A percentile compares a stretch with the other conserved stretches of the same genome.
Conservation (phyloP, 1,140 invertebrate genomes). For the Euura lappo region DNA sequence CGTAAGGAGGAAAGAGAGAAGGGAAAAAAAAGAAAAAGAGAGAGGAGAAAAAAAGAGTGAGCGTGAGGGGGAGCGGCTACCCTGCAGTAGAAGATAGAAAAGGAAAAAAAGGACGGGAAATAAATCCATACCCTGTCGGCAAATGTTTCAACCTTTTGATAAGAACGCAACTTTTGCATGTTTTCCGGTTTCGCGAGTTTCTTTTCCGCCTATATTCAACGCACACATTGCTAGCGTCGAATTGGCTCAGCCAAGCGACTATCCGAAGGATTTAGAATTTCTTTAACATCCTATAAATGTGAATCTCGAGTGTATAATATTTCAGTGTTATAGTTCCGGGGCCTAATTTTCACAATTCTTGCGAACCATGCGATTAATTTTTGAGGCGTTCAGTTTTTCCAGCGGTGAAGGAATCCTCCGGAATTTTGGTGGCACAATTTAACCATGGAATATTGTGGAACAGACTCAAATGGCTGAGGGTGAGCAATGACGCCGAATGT, state of each 20-base stretch:
- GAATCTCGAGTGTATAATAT: no score
- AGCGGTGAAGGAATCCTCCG: neutral
- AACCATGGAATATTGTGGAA: no score
- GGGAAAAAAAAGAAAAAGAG: neutral
- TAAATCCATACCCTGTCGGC: conserved; percentile 4
- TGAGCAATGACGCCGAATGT: neutral
- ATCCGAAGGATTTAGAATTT: no score
- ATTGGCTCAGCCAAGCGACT: no score
- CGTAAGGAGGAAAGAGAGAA: conserved; percentile 7
- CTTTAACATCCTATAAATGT: no score
- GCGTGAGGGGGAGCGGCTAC: neutral
- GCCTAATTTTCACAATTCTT: no score
- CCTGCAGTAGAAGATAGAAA: neutral
- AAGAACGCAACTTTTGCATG: conserved; percentile 7
- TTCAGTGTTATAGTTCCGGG: no score
- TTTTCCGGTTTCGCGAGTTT: neutral
- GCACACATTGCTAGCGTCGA: no score
- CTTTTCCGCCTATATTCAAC: neutral
- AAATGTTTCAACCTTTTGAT: conserved; percentile 4
- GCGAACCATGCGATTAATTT: no score
- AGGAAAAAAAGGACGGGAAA: conserved; percentile 13
- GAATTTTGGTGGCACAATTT: neutral
- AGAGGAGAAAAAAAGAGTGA: conserved; percentile 9
- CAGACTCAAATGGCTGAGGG: neutral
- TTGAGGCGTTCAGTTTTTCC: no score